Evolutionary conservation across 2,888 invertebrate genomes (phyloP).

Genomic region (Zygothrica quintamaculata): DNA sequence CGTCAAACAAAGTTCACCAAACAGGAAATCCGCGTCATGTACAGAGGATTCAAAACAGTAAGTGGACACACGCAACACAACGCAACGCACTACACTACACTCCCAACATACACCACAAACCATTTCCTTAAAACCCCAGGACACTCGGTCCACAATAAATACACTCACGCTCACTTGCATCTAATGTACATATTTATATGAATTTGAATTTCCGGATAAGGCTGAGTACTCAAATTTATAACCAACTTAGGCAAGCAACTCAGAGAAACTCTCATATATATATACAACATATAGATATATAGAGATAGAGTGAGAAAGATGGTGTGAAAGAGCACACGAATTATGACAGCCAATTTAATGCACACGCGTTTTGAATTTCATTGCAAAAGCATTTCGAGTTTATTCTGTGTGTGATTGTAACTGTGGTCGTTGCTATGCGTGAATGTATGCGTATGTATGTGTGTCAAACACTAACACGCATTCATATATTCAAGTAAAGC

Average conservation of each 20-base stretch:
- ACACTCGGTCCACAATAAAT: not conserved
- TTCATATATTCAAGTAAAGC: not conserved
- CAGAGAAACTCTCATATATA: no score
- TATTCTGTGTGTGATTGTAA: constrained; percentile 12
- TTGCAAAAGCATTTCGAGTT: constrained; percentile 46
- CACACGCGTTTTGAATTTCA: constrained; percentile 67
- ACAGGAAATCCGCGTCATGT: constrained; percentile 98
- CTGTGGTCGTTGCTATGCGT: not conserved
- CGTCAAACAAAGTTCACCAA: constrained; percentile 97
- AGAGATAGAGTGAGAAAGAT: no score
- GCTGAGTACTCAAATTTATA: constrained; percentile 38
- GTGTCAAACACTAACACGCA: constrained; percentile 6
- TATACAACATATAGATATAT: no score
- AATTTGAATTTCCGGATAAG: constrained; percentile 25
- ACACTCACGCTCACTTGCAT: constrained; percentile 8
- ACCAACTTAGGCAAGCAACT: constrained; percentile 11
- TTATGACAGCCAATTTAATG: constrained; percentile 57
- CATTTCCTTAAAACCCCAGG: not conserved
- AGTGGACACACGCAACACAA: constrained; percentile 47
- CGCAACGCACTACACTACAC: not conserved
- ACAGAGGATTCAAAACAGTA: constrained; percentile 94
- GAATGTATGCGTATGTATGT: constrained; percentile 13
- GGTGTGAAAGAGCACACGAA: constrained; percentile 19
- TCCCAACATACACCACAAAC: not conserved
- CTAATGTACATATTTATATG: constrained; percentile 19